These are phyloP conservation scores for Podarcis lilfordi DNA, from an alignment of 2,797 vertebrate genomes.

Conservation along the genomic window DNA sequence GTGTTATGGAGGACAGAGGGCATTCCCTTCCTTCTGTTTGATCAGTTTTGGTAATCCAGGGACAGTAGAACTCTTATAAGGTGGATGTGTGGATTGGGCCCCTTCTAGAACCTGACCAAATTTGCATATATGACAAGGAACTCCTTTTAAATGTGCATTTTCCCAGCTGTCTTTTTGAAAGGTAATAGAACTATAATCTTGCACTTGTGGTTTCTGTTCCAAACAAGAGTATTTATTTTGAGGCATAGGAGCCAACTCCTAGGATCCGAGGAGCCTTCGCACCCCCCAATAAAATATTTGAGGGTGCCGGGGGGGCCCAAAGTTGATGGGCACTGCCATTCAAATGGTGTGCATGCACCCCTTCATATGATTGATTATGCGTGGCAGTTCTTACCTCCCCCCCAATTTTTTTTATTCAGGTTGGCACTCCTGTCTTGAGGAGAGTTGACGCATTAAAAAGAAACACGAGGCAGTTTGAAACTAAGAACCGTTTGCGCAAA, in stretches of 20 bases:
- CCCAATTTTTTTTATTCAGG: too few relatives aligned
- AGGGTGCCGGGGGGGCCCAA: too few relatives aligned
- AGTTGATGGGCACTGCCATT: too few relatives aligned
- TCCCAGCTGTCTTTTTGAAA: background rate
- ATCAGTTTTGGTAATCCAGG: constrained; percentile 19
- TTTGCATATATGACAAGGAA: background rate
- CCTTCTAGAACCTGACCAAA: constrained; percentile 14
- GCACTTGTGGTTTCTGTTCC: background rate
- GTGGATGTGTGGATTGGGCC: background rate
- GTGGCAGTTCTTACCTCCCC: fast-evolving
- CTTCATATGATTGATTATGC: too few relatives aligned
- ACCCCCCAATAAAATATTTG: too few relatives aligned
- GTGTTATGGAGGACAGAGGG: background rate
- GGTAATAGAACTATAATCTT: background rate
- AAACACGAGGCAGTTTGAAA: background rate
- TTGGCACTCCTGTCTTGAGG: background rate
- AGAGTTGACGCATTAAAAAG: background rate
- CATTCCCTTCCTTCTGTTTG: background rate
- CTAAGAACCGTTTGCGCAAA: background rate
- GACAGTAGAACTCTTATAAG: background rate
- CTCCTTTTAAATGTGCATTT: background rate
- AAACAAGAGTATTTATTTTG: background rate
- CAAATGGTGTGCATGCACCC: too few relatives aligned
- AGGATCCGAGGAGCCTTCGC: too few relatives aligned
- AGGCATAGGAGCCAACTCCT: too few relatives aligned